Conservation (phyloP, 1,140 invertebrate species). For the Drosophila murphyi region DNA sequence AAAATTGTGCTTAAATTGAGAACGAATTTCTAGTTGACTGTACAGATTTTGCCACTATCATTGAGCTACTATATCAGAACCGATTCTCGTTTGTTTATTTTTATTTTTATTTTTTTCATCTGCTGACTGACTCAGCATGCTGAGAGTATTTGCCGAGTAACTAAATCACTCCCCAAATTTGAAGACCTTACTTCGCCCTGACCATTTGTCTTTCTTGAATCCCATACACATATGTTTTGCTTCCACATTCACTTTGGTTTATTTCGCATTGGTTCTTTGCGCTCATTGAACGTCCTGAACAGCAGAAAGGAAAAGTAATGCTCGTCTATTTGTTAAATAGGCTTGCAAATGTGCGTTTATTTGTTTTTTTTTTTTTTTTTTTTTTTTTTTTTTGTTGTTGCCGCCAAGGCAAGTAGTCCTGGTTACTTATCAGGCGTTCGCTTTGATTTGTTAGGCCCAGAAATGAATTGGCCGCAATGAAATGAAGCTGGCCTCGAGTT, state of each 20-base stretch:
- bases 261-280: not conserved
- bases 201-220: not conserved
- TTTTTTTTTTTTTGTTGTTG: not conserved
- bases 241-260: not conserved
- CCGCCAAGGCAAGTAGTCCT: constrained; percentile 3
- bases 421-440: constrained; percentile 61
- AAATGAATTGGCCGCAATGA: constrained; percentile 64
- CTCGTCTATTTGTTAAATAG: constrained; percentile 74
- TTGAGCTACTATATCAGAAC: not conserved
- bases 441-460: constrained; percentile 73
- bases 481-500: constrained; percentile 35
- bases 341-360: constrained; percentile 70
- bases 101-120: not conserved
- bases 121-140: not conserved
- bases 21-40: too few relatives aligned
- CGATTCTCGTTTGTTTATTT: not conserved
- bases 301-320: constrained; percentile 44
- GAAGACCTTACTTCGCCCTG: not conserved
- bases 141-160: not conserved
- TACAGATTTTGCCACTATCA: not conserved
- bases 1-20: too few relatives aligned
- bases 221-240: constrained; percentile 1
- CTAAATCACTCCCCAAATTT: not conserved
- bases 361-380: constrained; percentile 27
- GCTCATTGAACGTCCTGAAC: not conserved